phyloP scores from a whole-genome alignment of 2,888 invertebrate species.

The Catonia carolina region DNA sequence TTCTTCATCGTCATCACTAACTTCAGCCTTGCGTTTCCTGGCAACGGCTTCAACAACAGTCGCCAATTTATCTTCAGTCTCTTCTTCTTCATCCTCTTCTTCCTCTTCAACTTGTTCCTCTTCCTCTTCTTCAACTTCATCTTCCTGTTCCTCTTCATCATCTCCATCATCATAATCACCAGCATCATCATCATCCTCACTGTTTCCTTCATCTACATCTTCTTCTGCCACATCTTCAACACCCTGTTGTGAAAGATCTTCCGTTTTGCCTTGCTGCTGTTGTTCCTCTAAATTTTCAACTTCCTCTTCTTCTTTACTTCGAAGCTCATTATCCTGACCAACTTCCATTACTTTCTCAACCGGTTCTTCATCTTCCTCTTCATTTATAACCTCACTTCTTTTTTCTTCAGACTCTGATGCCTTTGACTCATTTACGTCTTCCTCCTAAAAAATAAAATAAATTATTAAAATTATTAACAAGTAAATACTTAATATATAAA shows the following conservation, averaged over 20 bases:
- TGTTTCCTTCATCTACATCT: background rate
- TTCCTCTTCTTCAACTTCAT: constrained; percentile 34
- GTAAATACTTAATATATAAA: no score
- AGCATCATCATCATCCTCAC: background rate
- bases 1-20: constrained; percentile 46
- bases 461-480: no score
- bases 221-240: constrained; percentile 9
- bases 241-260: background rate
- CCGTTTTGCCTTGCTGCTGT: background rate
- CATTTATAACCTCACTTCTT: no score
- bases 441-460: no score
- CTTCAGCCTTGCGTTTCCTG: constrained; percentile 25
- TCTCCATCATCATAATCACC: constrained; percentile 13
- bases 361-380: no score
- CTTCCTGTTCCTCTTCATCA: constrained; percentile 18
- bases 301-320: constrained; percentile 6
- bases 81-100: constrained; percentile 35
- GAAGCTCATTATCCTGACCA: background rate
- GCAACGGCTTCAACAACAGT: constrained; percentile 36
- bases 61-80: constrained; percentile 38
- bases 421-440: background rate
- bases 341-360: no score
- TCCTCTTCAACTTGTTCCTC: constrained; percentile 34
- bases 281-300: background rate
- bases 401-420: background rate